Conservation (phyloP, 2,888 invertebrate genomes). For the Odiellus spinosus region DNA sequence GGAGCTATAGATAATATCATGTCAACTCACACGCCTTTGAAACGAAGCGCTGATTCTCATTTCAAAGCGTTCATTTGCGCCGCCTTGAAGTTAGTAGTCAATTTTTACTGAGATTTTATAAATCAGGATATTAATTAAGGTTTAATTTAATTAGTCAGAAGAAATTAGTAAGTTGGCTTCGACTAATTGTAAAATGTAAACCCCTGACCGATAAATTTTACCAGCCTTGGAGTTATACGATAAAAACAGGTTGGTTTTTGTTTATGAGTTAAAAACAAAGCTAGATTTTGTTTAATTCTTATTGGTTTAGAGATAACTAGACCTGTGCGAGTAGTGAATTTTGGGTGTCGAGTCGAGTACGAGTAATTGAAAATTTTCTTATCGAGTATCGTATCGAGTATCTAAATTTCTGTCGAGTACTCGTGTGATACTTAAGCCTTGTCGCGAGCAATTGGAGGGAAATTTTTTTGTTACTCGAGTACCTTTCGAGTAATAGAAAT, state of each 20-base stretch:
- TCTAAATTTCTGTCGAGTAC: no score
- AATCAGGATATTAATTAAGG: neutral
- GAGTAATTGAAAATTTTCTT: no score
- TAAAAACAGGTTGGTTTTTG: conserved; percentile 68
- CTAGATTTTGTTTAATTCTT: no score
- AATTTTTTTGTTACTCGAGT: no score
- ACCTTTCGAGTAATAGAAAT: no score
- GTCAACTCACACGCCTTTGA: conserved; percentile 75
- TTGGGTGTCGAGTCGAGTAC: no score
- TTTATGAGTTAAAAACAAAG: no score
- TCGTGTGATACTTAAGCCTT: no score
- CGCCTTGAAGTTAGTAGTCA: conserved; percentile 53
- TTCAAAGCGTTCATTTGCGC: conserved; percentile 97
- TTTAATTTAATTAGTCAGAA: conserved; percentile 46
- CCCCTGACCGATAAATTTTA: conserved; percentile 36
- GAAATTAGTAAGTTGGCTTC: conserved; percentile 84
- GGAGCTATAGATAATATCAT: conserved; percentile 83
- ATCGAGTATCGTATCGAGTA: no score
- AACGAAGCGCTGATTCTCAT: conserved; percentile 87
- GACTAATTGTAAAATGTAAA: conserved; percentile 69
- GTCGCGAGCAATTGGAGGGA: no score
- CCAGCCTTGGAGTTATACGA: conserved; percentile 73
- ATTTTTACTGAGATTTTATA: neutral
- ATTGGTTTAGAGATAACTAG: no score
- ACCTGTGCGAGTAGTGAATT: no score